These are phyloP conservation scores for Sinopyrophorus schimmeli DNA, from an alignment of 2,888 invertebrate genomes.

Conservation along the genomic window DNA sequence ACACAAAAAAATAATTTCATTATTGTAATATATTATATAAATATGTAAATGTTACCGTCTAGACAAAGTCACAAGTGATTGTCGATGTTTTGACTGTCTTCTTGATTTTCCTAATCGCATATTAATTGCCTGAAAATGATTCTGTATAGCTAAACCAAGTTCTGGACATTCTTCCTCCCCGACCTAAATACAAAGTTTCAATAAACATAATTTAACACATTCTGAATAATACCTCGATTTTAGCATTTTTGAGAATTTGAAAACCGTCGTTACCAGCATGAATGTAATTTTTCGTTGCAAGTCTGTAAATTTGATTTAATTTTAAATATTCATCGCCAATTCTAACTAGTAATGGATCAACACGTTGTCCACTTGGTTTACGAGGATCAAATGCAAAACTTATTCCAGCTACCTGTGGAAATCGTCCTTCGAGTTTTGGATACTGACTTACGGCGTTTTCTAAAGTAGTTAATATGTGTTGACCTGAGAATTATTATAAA, in stretches of 20 bases:
- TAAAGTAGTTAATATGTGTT: constrained; percentile 68
- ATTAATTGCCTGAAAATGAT: constrained; percentile 87
- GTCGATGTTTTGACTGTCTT: constrained; percentile 78
- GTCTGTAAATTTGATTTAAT: constrained; percentile 69
- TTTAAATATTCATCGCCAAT: constrained; percentile 85
- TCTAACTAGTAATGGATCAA: constrained; percentile 72
- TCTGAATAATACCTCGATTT: constrained; percentile 65
- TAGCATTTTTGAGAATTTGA: constrained; percentile 73
- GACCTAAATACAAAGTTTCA: constrained; percentile 59
- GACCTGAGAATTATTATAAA: constrained; percentile 55
- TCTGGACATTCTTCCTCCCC: constrained; percentile 86
- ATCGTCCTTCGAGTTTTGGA: constrained; percentile 85
- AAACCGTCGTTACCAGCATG: constrained; percentile 85
- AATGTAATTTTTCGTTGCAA: constrained; percentile 83
- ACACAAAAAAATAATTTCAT: background rate
- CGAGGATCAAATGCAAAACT: constrained; percentile 76
- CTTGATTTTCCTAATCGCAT: constrained; percentile 73
- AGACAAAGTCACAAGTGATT: constrained; percentile 82
- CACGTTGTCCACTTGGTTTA: constrained; percentile 69
- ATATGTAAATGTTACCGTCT: constrained; percentile 59
- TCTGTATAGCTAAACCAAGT: constrained; percentile 81
- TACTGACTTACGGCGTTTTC: constrained; percentile 87
- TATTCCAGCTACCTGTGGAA: constrained; percentile 83
- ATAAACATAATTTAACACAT: constrained; percentile 11
- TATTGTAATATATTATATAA: background rate